A percentile compares a stretch with the other conserved stretches of the same genome.
These are phyloP conservation scores for Nestor notabilis DNA, from an alignment of 2,113 vertebrate species.

Conservation along the genomic window DNA sequence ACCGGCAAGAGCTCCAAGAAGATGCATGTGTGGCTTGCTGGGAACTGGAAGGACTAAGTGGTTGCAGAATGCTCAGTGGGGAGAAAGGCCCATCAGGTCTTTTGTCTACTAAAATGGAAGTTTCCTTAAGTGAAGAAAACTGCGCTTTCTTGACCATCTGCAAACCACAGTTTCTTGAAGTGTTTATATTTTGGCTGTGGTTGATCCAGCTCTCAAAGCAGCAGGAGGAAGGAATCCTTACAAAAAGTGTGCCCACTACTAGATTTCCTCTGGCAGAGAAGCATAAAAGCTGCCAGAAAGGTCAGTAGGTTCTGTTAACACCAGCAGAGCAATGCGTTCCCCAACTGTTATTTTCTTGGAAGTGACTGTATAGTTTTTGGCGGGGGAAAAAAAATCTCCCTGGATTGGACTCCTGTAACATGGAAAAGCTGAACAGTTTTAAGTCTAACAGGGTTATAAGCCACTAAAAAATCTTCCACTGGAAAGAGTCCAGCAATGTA, in stretches of 20 bases:
- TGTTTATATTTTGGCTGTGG: background rate
- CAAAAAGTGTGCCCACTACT: background rate
- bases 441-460: background rate
- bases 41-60: background rate
- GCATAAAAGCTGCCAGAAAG: background rate
- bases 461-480: background rate
- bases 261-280: background rate
- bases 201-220: background rate
- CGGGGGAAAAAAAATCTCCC: background rate
- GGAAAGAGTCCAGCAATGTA: background rate
- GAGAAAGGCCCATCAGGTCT: background rate
- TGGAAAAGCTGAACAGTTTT: background rate
- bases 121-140: background rate
- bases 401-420: background rate
- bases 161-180: background rate
- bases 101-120: background rate
- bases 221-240: background rate
- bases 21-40: background rate
- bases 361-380: background rate
- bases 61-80: background rate
- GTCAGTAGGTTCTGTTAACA: background rate
- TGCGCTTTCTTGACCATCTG: background rate
- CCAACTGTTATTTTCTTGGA: background rate
- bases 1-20: background rate
- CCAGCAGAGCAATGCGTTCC: background rate